phyloP scores from a whole-genome alignment of 2,797 vertebrate species.

The Typhlichthys eigenmanni region DNA sequence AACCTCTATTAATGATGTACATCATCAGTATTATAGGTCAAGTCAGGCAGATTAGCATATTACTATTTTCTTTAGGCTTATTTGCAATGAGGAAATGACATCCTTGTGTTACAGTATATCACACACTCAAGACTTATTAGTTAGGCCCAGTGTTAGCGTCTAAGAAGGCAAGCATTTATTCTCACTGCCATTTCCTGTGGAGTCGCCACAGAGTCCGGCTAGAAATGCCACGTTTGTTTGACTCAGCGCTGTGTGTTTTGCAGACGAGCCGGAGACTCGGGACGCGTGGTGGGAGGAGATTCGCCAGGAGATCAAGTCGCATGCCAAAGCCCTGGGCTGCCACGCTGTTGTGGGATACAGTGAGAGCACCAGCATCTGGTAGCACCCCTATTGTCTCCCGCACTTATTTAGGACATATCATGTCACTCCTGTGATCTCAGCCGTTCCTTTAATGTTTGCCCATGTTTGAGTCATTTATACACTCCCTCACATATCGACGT shows the following conservation, averaged over 20 bases:
- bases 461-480: no score
- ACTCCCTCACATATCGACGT: no score
- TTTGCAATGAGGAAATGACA: not conserved
- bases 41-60: conserved; percentile 22
- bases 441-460: no score
- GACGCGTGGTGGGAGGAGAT: conserved; percentile 99
- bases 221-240: not conserved
- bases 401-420: no score
- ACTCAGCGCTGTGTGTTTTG: conserved; percentile 72
- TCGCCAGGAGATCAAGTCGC: conserved; percentile 99
- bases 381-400: conserved; percentile 19
- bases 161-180: no score
- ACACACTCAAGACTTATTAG: not conserved
- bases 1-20: conserved; percentile 39
- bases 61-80: conserved; percentile 8
- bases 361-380: conserved; percentile 99
- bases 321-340: conserved; percentile 97
- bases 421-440: no score
- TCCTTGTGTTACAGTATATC: not conserved
- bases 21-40: conserved; percentile 48
- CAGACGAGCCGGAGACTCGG: conserved; percentile 99
- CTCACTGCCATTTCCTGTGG: no score
- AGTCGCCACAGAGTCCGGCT: no score
- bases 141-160: conserved; percentile 15
- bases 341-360: conserved; percentile 98